A percentile compares a stretch with the other conserved stretches of the same genome.
phyloP scores from a whole-genome alignment of 1,140 invertebrate genomes.

The Diorhabda elongata region DNA sequence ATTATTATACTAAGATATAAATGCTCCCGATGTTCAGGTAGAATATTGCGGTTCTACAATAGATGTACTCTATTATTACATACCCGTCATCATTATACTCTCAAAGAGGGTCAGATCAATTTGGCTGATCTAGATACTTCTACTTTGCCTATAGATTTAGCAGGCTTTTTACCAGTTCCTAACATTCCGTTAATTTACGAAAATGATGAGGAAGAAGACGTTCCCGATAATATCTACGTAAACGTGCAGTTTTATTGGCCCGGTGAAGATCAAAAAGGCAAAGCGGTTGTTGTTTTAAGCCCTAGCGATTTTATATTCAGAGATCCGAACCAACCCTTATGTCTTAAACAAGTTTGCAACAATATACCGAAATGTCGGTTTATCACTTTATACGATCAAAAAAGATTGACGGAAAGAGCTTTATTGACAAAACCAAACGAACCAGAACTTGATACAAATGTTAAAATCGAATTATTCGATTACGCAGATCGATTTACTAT shows the following conservation, averaged over 20 bases:
- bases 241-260: constrained; percentile 39
- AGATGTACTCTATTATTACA: constrained; percentile 41
- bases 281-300: constrained; percentile 28
- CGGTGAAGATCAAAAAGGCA: constrained; percentile 28
- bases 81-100: constrained; percentile 33
- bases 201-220: constrained; percentile 33
- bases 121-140: constrained; percentile 33
- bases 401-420: constrained; percentile 12
- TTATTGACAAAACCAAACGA: neutral
- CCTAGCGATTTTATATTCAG: constrained; percentile 35
- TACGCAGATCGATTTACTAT: constrained; percentile 24
- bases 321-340: constrained; percentile 20
- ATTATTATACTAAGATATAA: constrained; percentile 34
- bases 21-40: constrained; percentile 32
- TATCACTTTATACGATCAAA: constrained; percentile 26
- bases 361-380: constrained; percentile 39
- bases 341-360: constrained; percentile 34
- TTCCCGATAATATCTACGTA: constrained; percentile 21
- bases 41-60: constrained; percentile 37
- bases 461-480: constrained; percentile 19
- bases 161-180: constrained; percentile 33
- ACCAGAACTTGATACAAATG: constrained; percentile 12
- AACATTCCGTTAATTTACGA: constrained; percentile 33
- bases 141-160: constrained; percentile 31
- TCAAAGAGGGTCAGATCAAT: constrained; percentile 33